A percentile compares a stretch with the other conserved stretches of the same genome.
These are phyloP conservation scores for Drosophila maculinotata DNA, from an alignment of 2,888 invertebrate genomes.

Conservation along the genomic window DNA sequence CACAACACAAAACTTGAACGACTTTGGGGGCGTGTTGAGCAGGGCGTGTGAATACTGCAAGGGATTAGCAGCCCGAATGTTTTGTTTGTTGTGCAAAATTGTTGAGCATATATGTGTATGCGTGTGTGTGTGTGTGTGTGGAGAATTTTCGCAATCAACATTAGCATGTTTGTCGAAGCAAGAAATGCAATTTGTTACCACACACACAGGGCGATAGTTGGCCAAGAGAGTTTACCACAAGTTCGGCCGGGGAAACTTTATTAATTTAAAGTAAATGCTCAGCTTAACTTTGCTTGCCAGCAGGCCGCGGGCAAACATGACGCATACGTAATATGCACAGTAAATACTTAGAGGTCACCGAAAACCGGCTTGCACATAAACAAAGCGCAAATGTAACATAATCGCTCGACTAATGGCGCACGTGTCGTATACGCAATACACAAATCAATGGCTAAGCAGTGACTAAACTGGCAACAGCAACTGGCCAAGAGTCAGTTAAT, in stretches of 20 bases:
- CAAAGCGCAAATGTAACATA: conserved; percentile 1
- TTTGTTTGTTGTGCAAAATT: conserved; percentile 26
- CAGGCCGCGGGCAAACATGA: conserved; percentile 4
- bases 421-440: conserved; percentile 41
- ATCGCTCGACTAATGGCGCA: conserved; percentile 16
- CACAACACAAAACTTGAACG: conserved; percentile 32
- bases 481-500: conserved; percentile 43
- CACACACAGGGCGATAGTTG: conserved; percentile 7
- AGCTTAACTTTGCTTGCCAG: conserved; percentile 18
- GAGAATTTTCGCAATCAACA: conserved; percentile 63
- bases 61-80: conserved; percentile 46
- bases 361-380: not conserved
- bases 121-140: conserved; percentile 13
- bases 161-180: conserved; percentile 65
- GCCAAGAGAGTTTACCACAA: conserved; percentile 19
- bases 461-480: conserved; percentile 41
- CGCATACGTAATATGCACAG: conserved; percentile 17
- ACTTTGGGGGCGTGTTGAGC: conserved; percentile 5
- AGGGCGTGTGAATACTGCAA: conserved; percentile 23
- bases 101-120: conserved; percentile 27
- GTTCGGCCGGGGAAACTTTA: conserved; percentile 41
- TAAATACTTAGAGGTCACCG: not conserved
- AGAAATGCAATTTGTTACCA: conserved; percentile 64
- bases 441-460: conserved; percentile 37
- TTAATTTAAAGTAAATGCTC: conserved; percentile 44